Conservation (phyloP, 2,797 vertebrate genomes). For the Mus spretus region DNA sequence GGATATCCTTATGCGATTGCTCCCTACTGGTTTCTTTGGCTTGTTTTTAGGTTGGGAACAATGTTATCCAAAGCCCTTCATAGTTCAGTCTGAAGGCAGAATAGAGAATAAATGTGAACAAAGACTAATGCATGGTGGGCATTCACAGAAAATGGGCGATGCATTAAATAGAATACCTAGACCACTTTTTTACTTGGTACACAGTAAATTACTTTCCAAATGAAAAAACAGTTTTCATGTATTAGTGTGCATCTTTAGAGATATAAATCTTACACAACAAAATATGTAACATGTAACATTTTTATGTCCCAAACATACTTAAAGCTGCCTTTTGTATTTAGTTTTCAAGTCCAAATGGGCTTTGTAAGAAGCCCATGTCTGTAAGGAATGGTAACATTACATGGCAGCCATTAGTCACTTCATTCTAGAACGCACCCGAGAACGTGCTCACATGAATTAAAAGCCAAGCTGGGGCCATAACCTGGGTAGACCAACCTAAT, state of each 20-base stretch:
- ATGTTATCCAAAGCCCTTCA: constrained; percentile 90
- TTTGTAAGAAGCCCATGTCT: neutral
- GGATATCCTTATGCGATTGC: constrained; percentile 90
- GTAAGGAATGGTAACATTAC: neutral
- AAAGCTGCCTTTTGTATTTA: neutral
- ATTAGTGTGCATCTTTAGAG: constrained; percentile 37
- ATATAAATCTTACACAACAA: neutral
- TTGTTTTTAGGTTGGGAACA: constrained; percentile 88
- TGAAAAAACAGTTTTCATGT: constrained; percentile 80
- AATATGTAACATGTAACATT: neutral
- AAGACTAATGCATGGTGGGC: constrained; percentile 94
- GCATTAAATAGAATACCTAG: constrained; percentile 90
- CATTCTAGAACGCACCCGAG: neutral
- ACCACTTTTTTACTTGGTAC: constrained; percentile 88
- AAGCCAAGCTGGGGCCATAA: constrained; percentile 8
- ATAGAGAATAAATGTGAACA: constrained; percentile 92
- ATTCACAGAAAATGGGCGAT: constrained; percentile 93
- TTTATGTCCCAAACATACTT: neutral
- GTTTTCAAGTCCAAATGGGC: neutral
- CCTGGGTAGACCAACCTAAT: neutral
- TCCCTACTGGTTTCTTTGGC: constrained; percentile 88
- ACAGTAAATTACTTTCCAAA: constrained; percentile 74
- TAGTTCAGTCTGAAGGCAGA: constrained; percentile 91
- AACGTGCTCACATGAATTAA: neutral
- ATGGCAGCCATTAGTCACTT: neutral